Conservation (phyloP, 2,113 vertebrate genomes). For the Callorhinus ursinus region DNA sequence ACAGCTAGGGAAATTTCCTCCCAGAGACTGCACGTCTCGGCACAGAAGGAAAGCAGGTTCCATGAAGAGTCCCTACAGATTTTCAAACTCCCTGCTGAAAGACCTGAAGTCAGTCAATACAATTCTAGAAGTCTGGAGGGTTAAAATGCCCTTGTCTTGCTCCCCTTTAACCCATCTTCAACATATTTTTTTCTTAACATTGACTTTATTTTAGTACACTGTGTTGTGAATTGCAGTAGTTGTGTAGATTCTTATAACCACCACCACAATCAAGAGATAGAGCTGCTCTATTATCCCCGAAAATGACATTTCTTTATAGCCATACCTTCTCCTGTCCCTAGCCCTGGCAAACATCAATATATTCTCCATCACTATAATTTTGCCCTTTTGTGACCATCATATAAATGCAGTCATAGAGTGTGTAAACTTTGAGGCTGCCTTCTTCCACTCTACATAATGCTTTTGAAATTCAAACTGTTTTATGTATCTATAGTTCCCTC, state of each 20-base stretch:
- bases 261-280: not conserved
- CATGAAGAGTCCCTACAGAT: not conserved
- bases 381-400: not conserved
- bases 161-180: not conserved
- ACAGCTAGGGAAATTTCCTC: not conserved
- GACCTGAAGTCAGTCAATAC: not conserved
- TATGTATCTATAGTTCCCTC: not conserved
- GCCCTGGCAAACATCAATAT: not conserved
- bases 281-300: no score
- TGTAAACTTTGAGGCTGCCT: not conserved
- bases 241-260: not conserved
- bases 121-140: not conserved
- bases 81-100: not conserved
- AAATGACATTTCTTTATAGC: not conserved
- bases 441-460: not conserved
- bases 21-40: not conserved
- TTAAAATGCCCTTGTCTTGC: not conserved
- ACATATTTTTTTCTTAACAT: not conserved
- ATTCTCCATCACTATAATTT: not conserved
- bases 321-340: not conserved
- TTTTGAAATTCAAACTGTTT: not conserved
- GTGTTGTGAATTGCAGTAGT: not conserved
- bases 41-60: not conserved
- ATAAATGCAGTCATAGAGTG: not conserved
- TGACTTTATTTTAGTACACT: not conserved